Conservation (phyloP, 1,140 invertebrate genomes). For the Heliconius hermathena region DNA sequence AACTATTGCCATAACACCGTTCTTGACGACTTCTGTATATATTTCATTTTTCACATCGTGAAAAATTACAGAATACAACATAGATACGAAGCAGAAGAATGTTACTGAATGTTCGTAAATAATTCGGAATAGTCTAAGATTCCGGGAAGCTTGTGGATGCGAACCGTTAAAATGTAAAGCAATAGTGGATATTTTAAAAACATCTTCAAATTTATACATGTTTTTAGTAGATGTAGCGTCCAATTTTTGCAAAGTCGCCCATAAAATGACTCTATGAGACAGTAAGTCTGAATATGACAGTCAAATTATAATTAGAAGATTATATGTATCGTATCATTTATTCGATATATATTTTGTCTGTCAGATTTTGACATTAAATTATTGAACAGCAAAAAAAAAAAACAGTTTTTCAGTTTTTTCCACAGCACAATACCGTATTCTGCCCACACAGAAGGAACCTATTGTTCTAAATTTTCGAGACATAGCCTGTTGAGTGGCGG, state of each 20-base stretch:
- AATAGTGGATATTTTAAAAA: neutral
- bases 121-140: constrained; percentile 43
- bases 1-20: constrained; percentile 49
- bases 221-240: neutral
- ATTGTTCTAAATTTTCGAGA: too few relatives aligned
- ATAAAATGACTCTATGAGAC: neutral
- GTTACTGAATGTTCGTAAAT: constrained; percentile 32
- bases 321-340: constrained; percentile 2
- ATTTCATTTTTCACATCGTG: constrained; percentile 44
- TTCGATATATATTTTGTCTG: neutral
- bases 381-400: too few relatives aligned
- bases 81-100: constrained; percentile 32
- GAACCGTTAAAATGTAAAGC: constrained; percentile 34
- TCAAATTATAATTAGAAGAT: neutral
- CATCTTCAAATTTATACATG: constrained; percentile 41
- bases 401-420: too few relatives aligned
- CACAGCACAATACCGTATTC: too few relatives aligned
- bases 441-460: too few relatives aligned
- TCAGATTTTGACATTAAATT: too few relatives aligned
- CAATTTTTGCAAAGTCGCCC: neutral
- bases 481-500: too few relatives aligned
- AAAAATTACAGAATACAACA: constrained; percentile 46
- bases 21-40: constrained; percentile 53
- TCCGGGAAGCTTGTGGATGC: constrained; percentile 38
- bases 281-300: neutral